Percentiles rank a stretch among this genome's conserved stretches.
Evolutionary conservation across 2,888 invertebrate species (phyloP).

Genomic region (Hecatera dysodea): DNA sequence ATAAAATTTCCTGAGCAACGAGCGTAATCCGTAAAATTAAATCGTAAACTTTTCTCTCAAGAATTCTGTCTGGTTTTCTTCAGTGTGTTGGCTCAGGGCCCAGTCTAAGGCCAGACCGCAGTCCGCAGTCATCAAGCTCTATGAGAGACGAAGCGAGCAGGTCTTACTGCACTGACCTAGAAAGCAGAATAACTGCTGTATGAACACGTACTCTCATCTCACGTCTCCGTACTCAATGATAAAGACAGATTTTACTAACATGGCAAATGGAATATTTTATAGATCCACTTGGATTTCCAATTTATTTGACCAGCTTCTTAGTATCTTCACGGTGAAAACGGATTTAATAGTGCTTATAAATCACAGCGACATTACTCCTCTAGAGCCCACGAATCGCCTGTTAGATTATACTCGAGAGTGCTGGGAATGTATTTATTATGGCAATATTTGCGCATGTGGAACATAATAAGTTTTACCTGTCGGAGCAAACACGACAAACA

Average conservation of each 20-base stretch:
- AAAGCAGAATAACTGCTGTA: constrained; percentile 73
- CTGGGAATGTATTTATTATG: constrained; percentile 53
- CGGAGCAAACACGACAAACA: constrained; percentile 63
- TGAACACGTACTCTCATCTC: constrained; percentile 62
- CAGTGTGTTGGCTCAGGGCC: constrained; percentile 77
- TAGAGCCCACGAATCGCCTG: constrained; percentile 43
- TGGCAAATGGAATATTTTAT: constrained; percentile 71
- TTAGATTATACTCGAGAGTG: constrained; percentile 47
- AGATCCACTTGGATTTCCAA: constrained; percentile 67
- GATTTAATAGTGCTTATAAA: constrained; percentile 58
- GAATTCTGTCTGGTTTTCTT: constrained; percentile 71
- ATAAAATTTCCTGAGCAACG: constrained; percentile 43
- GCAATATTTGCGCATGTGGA: constrained; percentile 64
- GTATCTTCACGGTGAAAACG: constrained; percentile 52
- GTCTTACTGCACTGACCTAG: constrained; percentile 78
- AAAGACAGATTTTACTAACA: constrained; percentile 71
- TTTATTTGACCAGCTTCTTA: constrained; percentile 60
- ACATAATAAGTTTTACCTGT: constrained; percentile 70
- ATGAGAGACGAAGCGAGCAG: constrained; percentile 70
- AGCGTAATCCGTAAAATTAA: constrained; percentile 55
- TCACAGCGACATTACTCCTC: constrained; percentile 40
- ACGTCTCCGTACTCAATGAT: constrained; percentile 66
- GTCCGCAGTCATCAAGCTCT: constrained; percentile 73
- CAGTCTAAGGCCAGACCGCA: constrained; percentile 72
- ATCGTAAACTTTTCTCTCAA: constrained; percentile 59